Conservation (phyloP, 2,888 invertebrate genomes). For the Minunthozetes semirufus region DNA sequence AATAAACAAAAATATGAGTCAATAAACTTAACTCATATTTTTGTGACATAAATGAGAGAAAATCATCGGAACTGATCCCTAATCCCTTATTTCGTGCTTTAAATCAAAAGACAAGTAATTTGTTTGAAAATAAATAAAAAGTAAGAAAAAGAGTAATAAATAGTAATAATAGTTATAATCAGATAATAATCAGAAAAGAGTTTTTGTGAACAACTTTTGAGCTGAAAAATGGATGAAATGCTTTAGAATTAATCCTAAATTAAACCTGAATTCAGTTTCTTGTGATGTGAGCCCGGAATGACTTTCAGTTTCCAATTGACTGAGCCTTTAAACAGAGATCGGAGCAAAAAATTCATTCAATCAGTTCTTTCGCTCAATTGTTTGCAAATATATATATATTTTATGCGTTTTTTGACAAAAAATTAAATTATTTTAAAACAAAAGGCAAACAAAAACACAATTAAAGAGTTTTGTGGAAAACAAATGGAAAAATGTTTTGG, state of each 20-base stretch:
- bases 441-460: too few relatives aligned
- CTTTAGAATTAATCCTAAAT: conserved; percentile 16
- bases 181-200: conserved; percentile 21
- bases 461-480: neutral
- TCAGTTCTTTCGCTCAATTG: neutral
- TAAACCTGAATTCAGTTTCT: conserved; percentile 36
- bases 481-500: neutral
- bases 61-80: too few relatives aligned
- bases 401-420: too few relatives aligned
- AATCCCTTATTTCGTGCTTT: too few relatives aligned
- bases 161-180: conserved; percentile 16
- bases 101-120: neutral
- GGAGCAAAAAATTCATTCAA: conserved; percentile 7
- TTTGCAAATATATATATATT: neutral
- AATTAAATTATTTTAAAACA: too few relatives aligned
- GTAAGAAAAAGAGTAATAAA: neutral
- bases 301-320: conserved; percentile 37
- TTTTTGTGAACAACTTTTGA: conserved; percentile 28
- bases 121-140: neutral
- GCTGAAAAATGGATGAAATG: conserved; percentile 12
- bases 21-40: too few relatives aligned
- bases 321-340: conserved; percentile 20
- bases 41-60: too few relatives aligned
- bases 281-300: conserved; percentile 36
- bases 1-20: too few relatives aligned